A percentile compares a stretch with the other conserved stretches of the same genome.
These are phyloP conservation scores for Himalopsyche japonica DNA, from an alignment of 2,888 invertebrate genomes.

Conservation along the genomic window DNA sequence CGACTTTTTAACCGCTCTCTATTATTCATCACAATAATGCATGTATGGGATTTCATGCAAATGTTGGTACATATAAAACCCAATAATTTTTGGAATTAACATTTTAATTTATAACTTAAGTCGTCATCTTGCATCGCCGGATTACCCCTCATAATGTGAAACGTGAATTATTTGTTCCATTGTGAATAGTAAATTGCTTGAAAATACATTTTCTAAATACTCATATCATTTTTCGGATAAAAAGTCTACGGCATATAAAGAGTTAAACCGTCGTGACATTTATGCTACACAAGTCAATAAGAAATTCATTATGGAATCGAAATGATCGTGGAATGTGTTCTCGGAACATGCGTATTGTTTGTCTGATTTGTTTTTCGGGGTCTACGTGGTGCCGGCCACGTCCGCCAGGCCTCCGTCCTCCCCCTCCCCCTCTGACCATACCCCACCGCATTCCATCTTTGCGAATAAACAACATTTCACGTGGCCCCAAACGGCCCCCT, in stretches of 20 bases:
- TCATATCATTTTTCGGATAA: too few species aligned
- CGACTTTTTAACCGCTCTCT: too few species aligned
- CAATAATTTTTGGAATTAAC: too few species aligned
- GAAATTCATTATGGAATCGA: slow-evolving; percentile 9
- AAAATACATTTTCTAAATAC: too few species aligned
- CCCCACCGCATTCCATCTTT: slow-evolving; percentile 27
- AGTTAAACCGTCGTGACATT: not conserved
- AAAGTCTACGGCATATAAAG: not conserved
- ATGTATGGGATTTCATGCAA: too few species aligned
- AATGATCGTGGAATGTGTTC: slow-evolving; percentile 13
- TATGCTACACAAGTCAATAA: not conserved
- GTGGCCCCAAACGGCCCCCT: not conserved
- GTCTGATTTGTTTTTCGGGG: slow-evolving; percentile 8
- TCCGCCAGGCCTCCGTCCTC: not conserved
- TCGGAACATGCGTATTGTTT: slow-evolving; percentile 12
- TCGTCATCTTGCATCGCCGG: too few species aligned
- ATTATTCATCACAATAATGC: too few species aligned
- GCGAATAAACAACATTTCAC: not conserved
- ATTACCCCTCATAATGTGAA: too few species aligned
- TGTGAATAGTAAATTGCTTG: too few species aligned
- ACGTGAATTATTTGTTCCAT: too few species aligned
- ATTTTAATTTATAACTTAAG: too few species aligned
- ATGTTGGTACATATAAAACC: too few species aligned
- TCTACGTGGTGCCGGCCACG: slow-evolving; percentile 21
- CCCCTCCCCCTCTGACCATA: not conserved